These are phyloP conservation scores for Podocnemis expansa DNA, from an alignment of 2,113 vertebrate species.

Conservation along the genomic window DNA sequence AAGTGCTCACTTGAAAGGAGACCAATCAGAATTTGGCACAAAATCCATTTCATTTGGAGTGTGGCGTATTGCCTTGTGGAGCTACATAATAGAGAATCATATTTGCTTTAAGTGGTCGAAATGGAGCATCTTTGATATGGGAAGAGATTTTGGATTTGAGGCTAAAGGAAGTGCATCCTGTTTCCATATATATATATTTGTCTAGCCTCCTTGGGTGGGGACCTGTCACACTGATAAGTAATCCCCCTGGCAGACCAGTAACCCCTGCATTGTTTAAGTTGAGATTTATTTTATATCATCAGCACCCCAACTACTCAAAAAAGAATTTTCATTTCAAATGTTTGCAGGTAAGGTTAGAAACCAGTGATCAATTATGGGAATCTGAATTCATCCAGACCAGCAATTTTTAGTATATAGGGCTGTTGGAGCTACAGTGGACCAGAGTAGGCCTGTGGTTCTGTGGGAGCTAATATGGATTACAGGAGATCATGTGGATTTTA, in stretches of 20 bases:
- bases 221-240: rapidly evolving
- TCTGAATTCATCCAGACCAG: neutral
- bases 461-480: neutral
- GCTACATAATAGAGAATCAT: neutral
- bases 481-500: neutral
- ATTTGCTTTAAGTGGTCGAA: neutral
- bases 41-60: neutral
- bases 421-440: neutral
- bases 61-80: neutral
- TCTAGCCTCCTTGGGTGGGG: neutral
- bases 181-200: neutral
- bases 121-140: neutral
- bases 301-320: neutral
- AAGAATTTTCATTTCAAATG: neutral
- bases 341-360: neutral
- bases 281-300: neutral
- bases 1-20: neutral
- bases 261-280: neutral
- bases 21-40: neutral
- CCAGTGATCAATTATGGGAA: neutral
- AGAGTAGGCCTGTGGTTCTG: neutral
- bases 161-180: neutral
- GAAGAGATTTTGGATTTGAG: neutral
- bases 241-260: neutral
- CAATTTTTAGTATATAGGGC: neutral